Evolutionary conservation across 2,888 invertebrate species (phyloP).

Genomic region (Electrophaes corylata): DNA sequence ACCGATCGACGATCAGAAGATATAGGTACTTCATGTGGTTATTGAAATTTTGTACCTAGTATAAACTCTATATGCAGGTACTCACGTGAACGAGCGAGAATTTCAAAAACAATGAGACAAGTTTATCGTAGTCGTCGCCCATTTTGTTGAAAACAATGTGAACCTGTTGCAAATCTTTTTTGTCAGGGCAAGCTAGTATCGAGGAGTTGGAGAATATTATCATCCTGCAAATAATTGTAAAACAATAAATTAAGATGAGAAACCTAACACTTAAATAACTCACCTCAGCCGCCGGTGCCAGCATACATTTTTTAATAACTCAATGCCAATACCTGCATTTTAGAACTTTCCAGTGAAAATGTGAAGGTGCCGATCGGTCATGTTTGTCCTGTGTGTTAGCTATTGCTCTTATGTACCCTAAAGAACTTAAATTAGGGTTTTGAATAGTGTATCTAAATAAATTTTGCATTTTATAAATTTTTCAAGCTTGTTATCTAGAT

Average conservation of each 20-base stretch:
- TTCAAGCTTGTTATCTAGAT: not conserved
- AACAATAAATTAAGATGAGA: too few relatives aligned
- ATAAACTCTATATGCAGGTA: constrained; percentile 15
- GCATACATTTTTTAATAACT: not conserved
- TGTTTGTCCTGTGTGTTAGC: constrained; percentile 73
- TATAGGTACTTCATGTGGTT: too few relatives aligned
- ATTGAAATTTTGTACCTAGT: too few relatives aligned
- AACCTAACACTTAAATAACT: too few relatives aligned
- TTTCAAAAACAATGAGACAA: constrained; percentile 67
- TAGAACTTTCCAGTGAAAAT: constrained; percentile 78
- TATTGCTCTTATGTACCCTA: constrained; percentile 65
- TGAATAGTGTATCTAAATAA: constrained; percentile 63
- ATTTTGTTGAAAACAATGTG: constrained; percentile 70
- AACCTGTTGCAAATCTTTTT: constrained; percentile 64
- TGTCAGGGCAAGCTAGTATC: constrained; percentile 71
- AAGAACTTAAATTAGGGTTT: constrained; percentile 57
- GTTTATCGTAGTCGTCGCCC: constrained; percentile 67
- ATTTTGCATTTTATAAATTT: constrained; percentile 45
- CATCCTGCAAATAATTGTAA: constrained; percentile 57
- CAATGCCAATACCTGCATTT: constrained; percentile 67
- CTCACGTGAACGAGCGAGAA: constrained; percentile 70
- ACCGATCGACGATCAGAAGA: too few relatives aligned
- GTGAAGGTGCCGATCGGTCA: constrained; percentile 75
- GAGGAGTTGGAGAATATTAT: constrained; percentile 75
- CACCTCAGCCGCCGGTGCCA: too few relatives aligned